Evolutionary conservation across 2,888 invertebrate species (phyloP).

Genomic region (Neoitamus cyanurus): DNA sequence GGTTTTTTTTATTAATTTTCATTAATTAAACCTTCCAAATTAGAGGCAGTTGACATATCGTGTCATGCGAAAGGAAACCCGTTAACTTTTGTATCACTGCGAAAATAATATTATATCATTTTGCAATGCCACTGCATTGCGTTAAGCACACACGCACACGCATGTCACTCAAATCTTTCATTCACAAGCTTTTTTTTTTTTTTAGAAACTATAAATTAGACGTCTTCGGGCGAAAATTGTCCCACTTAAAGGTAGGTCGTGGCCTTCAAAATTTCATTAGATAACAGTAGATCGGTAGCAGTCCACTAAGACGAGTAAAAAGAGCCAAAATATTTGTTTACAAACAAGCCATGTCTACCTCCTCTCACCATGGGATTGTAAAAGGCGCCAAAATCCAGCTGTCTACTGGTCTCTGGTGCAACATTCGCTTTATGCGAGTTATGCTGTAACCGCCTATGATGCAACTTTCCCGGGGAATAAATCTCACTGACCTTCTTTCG

Average conservation of each 20-base stretch:
- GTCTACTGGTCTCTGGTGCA: background rate
- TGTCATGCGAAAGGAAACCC: background rate
- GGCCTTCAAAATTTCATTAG: background rate
- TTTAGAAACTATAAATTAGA: background rate
- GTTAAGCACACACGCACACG: background rate
- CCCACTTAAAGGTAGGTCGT: background rate
- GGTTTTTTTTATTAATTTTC: background rate
- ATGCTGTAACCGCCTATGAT: slow-evolving; percentile 33
- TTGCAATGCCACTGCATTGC: background rate
- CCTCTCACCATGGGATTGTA: background rate
- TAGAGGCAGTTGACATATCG: too few species aligned
- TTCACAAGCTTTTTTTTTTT: background rate
- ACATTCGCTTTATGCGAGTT: slow-evolving; percentile 2
- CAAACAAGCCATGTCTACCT: slow-evolving; percentile 15
- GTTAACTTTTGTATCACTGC: background rate
- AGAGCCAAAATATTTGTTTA: slow-evolving; percentile 16
- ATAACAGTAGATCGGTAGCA: background rate
- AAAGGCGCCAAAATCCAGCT: slow-evolving; percentile 10
- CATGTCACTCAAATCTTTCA: background rate
- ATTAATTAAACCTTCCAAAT: background rate
- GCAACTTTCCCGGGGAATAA: slow-evolving; percentile 18
- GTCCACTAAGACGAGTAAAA: background rate
- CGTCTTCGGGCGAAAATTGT: background rate
- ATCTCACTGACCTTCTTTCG: slow-evolving; percentile 36
- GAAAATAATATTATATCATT: background rate